Base-by-base conservation (phyloP, 2,888 invertebrate species). In the Archips xylosteana region DNA sequence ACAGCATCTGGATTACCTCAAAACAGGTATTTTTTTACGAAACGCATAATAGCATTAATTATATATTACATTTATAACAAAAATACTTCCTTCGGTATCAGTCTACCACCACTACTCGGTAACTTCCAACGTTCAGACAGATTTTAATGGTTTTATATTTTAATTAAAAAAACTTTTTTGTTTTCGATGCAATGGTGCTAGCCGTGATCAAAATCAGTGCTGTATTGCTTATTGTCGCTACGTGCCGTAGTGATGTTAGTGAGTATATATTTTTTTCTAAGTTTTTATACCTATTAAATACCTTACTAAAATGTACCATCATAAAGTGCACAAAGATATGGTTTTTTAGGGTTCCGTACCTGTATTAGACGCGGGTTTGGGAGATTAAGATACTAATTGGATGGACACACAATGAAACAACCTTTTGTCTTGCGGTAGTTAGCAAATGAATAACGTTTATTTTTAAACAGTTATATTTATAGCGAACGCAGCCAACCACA, bases 131-230 rank as follows among this genome's bases (percentile, higher is more conserved):
- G 88, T 76, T 80, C 4, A 69, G 79, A 79, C 8, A n/a, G 4
- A 51, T 54, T 54, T 4, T 15, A 23, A 2, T 54, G 3, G 3
- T 49, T 4, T 54, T 54, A 15, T 80, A 77, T 75, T 83, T 81
- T 79, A 81, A 32, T 80, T 82, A 75, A 78, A 78, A 81, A 49
- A 49, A 78, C 79, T 82, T 78, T 79, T 80, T 77, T 75, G 81
- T 80, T 81, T 76, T 76, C 79, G 84, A 81, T 85, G 79, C 80
- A 74, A 93, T 94, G 94, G 87, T 91, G 85, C 91, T 92, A 79
- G 85, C 89, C 85, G 90, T 93, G 88, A 86, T 93, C 73, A 92
- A 87, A 88, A 89, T 94, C 77, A 89, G 94, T 94, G 94, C 89
- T 85, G 84, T 94, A 85, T 83, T 94, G 76, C 81, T 93, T 86